Percentiles rank a stretch among this genome's conserved stretches.
Conservation (phyloP, 2,888 invertebrate genomes). For the Sturmia bella region DNA sequence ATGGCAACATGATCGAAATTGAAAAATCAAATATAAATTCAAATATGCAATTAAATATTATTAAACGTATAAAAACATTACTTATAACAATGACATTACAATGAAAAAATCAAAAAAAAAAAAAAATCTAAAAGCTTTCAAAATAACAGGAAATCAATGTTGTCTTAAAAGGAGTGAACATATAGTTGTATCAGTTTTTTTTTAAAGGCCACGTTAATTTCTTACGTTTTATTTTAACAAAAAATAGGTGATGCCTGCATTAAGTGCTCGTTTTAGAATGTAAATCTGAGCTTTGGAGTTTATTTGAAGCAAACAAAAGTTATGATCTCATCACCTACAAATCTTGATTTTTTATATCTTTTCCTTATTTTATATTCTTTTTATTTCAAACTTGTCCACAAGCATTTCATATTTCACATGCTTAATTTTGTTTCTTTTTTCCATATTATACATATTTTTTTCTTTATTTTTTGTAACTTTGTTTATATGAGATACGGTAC, state of each 20-base stretch:
- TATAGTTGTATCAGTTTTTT: not conserved
- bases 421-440: slow-evolving; percentile 48
- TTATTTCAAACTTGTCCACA: slow-evolving; percentile 9
- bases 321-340: slow-evolving; percentile 69
- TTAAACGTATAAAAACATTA: slow-evolving; percentile 33
- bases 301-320: slow-evolving; percentile 48
- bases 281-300: slow-evolving; percentile 6
- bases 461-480: slow-evolving; percentile 29
- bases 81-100: slow-evolving; percentile 33
- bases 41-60: slow-evolving; percentile 52
- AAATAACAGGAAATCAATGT: slow-evolving; percentile 21
- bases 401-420: slow-evolving; percentile 47
- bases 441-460: slow-evolving; percentile 21
- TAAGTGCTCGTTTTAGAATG: not conserved
- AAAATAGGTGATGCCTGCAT: slow-evolving; percentile 17
- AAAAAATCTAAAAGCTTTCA: slow-evolving; percentile 15
- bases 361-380: not conserved
- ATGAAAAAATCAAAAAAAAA: slow-evolving; percentile 7
- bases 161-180: slow-evolving; percentile 17
- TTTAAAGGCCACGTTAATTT: not conserved
- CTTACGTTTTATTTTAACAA: not conserved
- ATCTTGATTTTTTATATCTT: slow-evolving; percentile 33
- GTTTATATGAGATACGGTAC: slow-evolving; percentile 59
- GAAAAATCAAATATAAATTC: slow-evolving; percentile 44
- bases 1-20: slow-evolving; percentile 60